phyloP scores from a whole-genome alignment of 2,797 vertebrate genomes.

The Gallinago stenura region DNA sequence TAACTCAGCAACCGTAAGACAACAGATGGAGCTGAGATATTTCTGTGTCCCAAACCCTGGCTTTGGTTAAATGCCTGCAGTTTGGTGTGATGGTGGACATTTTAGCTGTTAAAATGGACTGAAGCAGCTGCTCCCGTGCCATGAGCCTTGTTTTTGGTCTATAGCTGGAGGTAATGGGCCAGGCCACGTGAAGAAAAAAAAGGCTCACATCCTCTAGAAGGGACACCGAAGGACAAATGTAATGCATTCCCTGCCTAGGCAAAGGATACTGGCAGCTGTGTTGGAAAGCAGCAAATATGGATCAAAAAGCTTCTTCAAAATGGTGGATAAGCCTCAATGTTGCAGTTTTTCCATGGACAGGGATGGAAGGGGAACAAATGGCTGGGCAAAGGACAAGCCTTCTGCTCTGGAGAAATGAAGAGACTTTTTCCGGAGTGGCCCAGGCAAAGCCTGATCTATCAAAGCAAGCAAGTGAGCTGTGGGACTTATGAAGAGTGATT shows the following conservation, averaged over 20 bases:
- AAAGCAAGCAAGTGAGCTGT: neutral
- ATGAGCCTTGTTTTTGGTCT: neutral
- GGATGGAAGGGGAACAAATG: neutral
- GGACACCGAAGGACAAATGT: neutral
- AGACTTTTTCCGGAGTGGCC: neutral
- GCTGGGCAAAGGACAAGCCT: conserved; percentile 6
- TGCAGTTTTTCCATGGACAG: neutral
- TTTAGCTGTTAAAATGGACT: neutral
- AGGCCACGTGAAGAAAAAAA: neutral
- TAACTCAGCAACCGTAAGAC: neutral
- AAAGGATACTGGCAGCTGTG: neutral
- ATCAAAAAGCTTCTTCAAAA: neutral
- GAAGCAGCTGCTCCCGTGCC: neutral
- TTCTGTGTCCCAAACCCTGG: neutral
- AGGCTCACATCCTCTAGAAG: neutral
- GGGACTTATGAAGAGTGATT: neutral
- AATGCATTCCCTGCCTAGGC: neutral
- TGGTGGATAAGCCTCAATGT: neutral
- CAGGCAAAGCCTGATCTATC: neutral
- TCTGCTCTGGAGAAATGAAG: neutral
- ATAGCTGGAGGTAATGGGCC: neutral
- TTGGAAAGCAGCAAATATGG: neutral
- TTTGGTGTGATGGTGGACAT: neutral
- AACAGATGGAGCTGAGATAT: neutral
- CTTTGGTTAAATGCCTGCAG: neutral